Conservation (phyloP, 2,797 vertebrate genomes). For the Artibeus lituratus region DNA sequence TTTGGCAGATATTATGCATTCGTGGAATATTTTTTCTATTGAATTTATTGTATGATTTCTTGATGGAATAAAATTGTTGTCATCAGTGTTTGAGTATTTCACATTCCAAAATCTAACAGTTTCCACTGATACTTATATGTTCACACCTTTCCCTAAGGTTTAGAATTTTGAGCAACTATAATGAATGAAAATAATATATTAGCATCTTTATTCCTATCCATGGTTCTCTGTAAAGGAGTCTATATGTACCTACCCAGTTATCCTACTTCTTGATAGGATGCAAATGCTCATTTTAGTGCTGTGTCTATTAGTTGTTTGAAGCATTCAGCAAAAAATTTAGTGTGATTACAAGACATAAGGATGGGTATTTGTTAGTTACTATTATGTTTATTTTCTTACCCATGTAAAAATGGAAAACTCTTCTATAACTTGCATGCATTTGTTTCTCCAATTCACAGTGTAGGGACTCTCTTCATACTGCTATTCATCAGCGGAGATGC, state of each 20-base stretch:
- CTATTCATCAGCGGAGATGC: neutral
- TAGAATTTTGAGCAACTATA: slow-evolving; percentile 15
- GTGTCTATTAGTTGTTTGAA: neutral
- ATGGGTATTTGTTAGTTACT: neutral
- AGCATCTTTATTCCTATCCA: slow-evolving; percentile 2
- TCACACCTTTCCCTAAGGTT: neutral
- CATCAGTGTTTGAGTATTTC: slow-evolving; percentile 45
- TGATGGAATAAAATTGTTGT: slow-evolving; percentile 43
- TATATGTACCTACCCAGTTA: neutral
- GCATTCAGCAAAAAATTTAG: neutral
- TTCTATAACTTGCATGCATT: neutral
- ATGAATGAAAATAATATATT: slow-evolving; percentile 36
- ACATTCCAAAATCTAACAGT: slow-evolving; percentile 15
- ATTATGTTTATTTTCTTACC: neutral
- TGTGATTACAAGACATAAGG: neutral
- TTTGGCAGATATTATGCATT: slow-evolving; percentile 7
- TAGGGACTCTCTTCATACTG: neutral
- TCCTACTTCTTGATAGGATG: neutral
- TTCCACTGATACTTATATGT: neutral
- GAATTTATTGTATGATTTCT: slow-evolving; percentile 53
- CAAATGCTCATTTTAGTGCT: neutral
- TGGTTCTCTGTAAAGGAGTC: slow-evolving; percentile 11
- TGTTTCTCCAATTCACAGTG: neutral
- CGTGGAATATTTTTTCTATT: slow-evolving; percentile 44
- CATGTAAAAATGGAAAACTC: neutral